Conservation (phyloP, 2,888 invertebrate species). For the Saturnia pavonia region DNA sequence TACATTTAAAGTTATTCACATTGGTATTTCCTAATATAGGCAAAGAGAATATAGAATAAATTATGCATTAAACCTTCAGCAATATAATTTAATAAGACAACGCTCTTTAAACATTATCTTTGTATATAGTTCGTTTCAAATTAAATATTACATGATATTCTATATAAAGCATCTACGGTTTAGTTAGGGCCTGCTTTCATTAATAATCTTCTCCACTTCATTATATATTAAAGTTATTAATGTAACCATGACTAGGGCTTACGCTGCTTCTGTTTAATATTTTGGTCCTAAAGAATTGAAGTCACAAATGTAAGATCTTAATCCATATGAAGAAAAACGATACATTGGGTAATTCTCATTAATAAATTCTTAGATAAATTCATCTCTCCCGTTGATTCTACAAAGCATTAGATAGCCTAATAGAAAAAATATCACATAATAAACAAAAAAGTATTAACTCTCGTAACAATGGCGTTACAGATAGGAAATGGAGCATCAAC, state of each 20-base stretch:
- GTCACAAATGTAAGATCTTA: neutral
- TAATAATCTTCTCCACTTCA: neutral
- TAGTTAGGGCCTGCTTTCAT: neutral
- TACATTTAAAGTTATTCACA: slow-evolving; percentile 7
- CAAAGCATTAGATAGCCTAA: neutral
- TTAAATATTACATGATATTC: neutral
- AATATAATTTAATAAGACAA: neutral
- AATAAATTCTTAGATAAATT: neutral
- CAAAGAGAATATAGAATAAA: slow-evolving; percentile 4
- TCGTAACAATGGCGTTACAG: slow-evolving; percentile 39
- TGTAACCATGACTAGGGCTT: neutral
- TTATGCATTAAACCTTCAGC: neutral
- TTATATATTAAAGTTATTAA: neutral
- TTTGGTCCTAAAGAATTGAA: neutral
- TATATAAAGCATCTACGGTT: neutral
- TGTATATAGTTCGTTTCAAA: neutral
- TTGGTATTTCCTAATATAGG: slow-evolving; percentile 7
- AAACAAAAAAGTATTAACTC: slow-evolving; percentile 13
- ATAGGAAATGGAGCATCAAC: slow-evolving; percentile 55
- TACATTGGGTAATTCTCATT: neutral
- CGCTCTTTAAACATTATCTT: neutral
- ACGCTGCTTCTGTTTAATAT: neutral
- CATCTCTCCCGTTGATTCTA: neutral
- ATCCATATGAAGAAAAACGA: neutral
- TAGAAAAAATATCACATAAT: neutral